Conservation (phyloP, 2,797 vertebrate species). For the Peromyscus nudipes region DNA sequence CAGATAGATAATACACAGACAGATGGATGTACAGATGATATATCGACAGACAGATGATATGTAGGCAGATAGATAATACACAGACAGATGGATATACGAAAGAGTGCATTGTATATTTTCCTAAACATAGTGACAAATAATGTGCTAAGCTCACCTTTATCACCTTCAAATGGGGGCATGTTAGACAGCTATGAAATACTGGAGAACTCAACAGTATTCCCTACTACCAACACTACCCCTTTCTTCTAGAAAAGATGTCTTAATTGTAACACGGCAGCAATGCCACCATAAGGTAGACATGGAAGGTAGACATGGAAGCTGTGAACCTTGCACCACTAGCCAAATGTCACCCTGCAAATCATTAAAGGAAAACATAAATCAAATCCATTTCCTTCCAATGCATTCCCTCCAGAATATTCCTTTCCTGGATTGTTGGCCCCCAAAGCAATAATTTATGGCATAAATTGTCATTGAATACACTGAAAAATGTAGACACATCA, state of each 20-base stretch:
- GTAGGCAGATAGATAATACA: background rate
- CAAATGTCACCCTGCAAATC: slow-evolving; percentile 35
- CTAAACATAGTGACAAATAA: background rate
- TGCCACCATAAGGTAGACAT: background rate
- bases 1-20: background rate
- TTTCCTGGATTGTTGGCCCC: slow-evolving; percentile 31
- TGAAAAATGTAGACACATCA: slow-evolving; percentile 84
- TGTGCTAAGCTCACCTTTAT: background rate
- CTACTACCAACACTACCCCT: background rate
- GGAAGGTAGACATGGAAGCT: background rate
- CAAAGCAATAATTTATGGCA: slow-evolving; percentile 80
- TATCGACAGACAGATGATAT: background rate
- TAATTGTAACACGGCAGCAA: background rate
- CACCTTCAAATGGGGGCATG: background rate
- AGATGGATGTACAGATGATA: background rate
- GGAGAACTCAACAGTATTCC: background rate
- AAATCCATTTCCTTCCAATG: background rate
- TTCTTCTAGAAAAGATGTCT: background rate
- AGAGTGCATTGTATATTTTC: background rate
- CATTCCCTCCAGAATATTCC: slow-evolving; percentile 59
- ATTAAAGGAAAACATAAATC: slow-evolving; percentile 29
- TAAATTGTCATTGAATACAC: slow-evolving; percentile 81
- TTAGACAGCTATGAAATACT: background rate
- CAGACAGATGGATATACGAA: background rate
- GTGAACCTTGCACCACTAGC: background rate